Evolutionary conservation across 1,140 invertebrate species (phyloP), one percentile per base, ranked within the genome.

Genomic region (Neotoxoptera formosana): DNA sequence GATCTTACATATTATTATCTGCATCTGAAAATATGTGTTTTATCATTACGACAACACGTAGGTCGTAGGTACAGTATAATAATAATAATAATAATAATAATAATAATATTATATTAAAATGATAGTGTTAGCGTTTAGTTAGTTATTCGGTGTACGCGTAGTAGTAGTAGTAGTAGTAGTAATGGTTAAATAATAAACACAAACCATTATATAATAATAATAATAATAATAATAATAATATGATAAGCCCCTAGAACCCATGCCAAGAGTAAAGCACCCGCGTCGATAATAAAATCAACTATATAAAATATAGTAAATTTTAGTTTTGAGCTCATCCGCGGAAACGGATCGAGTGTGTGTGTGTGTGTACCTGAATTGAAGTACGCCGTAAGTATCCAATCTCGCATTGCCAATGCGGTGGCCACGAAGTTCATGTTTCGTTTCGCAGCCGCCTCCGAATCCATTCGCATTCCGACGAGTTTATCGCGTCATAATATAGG

Each of bases 351-450:
- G n/a, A 89, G 36, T 51, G n/a, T n/a, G n/a, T n/a, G n/a, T n/a
- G n/a, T n/a, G n/a, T n/a, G 67, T 56, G 86, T 93, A 93, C 91
- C 91, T 93, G 91, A 86, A 36, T 93, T 92, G 91, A 92, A 56
- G 81, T 84, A 84, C 9, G 91, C 48, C 48, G 91, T 93, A 20
- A 93, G 91, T 81, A 93, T 86, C 91, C 91, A 93, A 53, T 93
- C 91, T 84, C 91, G 91, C 81, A 93, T 48, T 25, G 91, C 91
- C 34, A 93, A 93, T 20, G 91, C 91, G 76, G 60, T 93, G 91
- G 91, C 48, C 91, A 93, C 47, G 91, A 93, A 93, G 81, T 86
- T 93, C 91, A 93, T 93, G 67, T 93, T 93, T 84, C 91, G 91
- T 56, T 93, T 84, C 91, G 91, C 25, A 56, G 81, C 91, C 81